Evolutionary conservation across 2,888 invertebrate genomes (phyloP), one percentile per base, ranked within the genome.

Genomic region (Yponomeuta sedellus): DNA sequence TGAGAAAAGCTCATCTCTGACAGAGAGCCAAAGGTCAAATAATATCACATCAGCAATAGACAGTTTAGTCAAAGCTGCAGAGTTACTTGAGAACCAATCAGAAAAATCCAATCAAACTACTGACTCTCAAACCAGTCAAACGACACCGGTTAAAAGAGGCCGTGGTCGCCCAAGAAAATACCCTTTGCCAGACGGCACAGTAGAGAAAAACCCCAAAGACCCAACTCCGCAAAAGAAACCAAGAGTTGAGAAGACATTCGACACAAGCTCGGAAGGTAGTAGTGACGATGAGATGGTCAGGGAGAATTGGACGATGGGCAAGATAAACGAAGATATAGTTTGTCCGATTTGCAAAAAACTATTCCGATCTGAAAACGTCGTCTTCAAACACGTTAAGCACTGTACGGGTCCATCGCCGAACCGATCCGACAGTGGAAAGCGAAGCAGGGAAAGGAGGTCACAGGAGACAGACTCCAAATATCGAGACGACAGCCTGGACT

Each of bases 261-360:
- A 71, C 58, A 76, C 75, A 2, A 77, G 77, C 44, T 81, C 80
- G 63, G 82, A 80, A 20, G 74, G 75, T 5, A 77, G 74, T 65
- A 79, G 74, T 66, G 80, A 78, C 25, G 81, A 77, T 40, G 84
- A 77, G 74, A 77, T 85, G 10, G 75, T 88, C 8, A 81, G 79
- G 75, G 89, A 88, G 77, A 90, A 90, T 73, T 91, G 90, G 91
- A 90, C 90, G 1, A 89, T 90, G 89, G 91, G 91, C n/a, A 91
- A 90, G 80, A 91, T 91, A 61, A 89, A 91, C 73, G 91, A 91
- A 73, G 89, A 91, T 69, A 91, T 92, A 61, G 82, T 91, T 22
- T 92, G 92, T 69, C 92, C 92, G 11, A 91, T 92, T 69, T 92
- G 92, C 69, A 82, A 82, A 69, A 92, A 92, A 76, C 73, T 91